Evolutionary conservation across 2,797 vertebrate genomes (phyloP).

Genomic region (Parauchenoglanis ngamensis): DNA sequence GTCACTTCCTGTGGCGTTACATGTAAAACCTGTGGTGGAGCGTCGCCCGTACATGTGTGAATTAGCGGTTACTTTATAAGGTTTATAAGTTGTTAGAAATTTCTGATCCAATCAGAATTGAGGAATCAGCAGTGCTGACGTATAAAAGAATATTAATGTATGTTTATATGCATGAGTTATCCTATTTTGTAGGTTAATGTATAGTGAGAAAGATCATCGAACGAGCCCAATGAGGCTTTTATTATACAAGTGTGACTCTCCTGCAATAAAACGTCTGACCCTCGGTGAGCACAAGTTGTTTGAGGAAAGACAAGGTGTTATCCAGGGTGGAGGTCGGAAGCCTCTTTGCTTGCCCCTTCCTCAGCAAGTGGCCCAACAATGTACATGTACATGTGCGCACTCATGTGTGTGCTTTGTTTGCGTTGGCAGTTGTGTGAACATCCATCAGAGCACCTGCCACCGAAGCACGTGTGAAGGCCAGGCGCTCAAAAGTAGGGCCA

Average conservation of each 20-base stretch:
- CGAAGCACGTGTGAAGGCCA: conserved; percentile 60
- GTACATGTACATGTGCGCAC: neutral
- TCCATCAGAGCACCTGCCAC: conserved; percentile 75
- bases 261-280: neutral
- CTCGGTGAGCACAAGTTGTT: neutral
- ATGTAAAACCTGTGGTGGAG: neutral
- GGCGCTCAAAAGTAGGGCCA: conserved; percentile 65
- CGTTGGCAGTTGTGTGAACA: conserved; percentile 68
- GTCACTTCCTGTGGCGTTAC: neutral
- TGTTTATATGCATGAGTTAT: neutral
- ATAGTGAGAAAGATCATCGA: neutral
- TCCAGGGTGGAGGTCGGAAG: neutral
- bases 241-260: neutral
- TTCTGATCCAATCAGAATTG: neutral
- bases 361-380: neutral
- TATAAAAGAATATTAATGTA: neutral
- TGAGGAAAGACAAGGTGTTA: neutral
- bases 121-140: neutral
- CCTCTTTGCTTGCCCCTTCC: neutral
- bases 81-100: neutral
- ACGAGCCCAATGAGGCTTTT: neutral
- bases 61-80: neutral
- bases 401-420: conserved; percentile 65
- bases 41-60: neutral
- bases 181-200: neutral